Evolutionary conservation across 2,888 invertebrate species (phyloP).

Genomic region (Stenoptilia bipunctidactyla): DNA sequence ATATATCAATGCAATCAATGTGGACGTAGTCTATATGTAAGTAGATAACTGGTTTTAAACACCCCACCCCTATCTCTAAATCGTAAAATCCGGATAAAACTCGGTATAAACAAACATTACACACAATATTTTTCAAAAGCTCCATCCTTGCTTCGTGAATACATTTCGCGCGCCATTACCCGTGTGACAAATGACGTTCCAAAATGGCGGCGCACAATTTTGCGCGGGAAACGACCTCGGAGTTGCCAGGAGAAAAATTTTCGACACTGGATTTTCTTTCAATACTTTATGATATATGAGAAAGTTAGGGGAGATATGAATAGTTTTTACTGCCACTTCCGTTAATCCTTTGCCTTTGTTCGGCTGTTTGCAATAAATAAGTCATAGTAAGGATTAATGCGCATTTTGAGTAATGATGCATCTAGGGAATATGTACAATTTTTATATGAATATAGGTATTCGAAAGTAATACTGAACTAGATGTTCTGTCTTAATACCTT

Average conservation of each 20-base stretch:
- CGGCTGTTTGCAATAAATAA: constrained; percentile 2
- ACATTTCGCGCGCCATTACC: constrained; percentile 74
- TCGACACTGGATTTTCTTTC: constrained; percentile 48
- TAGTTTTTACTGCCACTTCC: constrained; percentile 41
- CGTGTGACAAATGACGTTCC: constrained; percentile 68
- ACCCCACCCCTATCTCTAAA: too few relatives aligned
- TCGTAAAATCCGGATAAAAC: too few relatives aligned
- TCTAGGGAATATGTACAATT: too few relatives aligned
- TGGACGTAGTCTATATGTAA: too few relatives aligned
- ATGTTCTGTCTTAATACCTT: too few relatives aligned
- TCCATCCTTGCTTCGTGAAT: constrained; percentile 28
- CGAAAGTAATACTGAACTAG: too few relatives aligned
- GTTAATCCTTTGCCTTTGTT: constrained; percentile 44
- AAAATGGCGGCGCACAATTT: constrained; percentile 54
- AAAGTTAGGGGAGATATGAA: constrained; percentile 31
- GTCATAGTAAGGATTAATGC: neutral
- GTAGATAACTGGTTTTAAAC: too few relatives aligned
- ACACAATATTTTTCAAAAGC: too few relatives aligned
- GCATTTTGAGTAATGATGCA: neutral
- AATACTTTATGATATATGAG: constrained; percentile 47
- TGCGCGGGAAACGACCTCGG: constrained; percentile 45
- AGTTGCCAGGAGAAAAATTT: constrained; percentile 42
- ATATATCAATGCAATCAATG: too few relatives aligned
- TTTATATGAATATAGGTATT: too few relatives aligned
- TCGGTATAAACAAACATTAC: too few relatives aligned